Evolutionary conservation across 2,888 invertebrate genomes (phyloP).

Genomic region (Campoplex capitator): DNA sequence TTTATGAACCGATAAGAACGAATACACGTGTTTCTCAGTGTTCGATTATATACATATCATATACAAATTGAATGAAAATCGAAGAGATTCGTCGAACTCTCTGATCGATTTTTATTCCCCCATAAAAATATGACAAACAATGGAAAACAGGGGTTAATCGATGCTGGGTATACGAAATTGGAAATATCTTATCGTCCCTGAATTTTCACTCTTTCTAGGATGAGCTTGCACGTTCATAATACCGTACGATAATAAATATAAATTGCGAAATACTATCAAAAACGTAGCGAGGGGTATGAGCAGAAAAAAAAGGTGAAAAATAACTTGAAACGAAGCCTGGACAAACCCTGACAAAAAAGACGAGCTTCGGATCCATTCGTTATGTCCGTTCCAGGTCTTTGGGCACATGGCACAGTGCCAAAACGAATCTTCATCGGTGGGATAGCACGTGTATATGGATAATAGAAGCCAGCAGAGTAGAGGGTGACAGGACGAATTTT

Average conservation of each 20-base stretch:
- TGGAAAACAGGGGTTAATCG: background rate
- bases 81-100: background rate
- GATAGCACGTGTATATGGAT: constrained; percentile 24
- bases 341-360: background rate
- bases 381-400: constrained; percentile 13
- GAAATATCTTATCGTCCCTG: background rate
- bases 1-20: no score
- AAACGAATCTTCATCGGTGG: constrained; percentile 39
- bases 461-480: constrained; percentile 2
- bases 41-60: no score
- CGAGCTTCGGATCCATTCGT: constrained; percentile 34
- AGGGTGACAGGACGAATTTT: constrained; percentile 13
- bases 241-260: background rate
- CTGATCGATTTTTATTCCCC: background rate
- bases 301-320: constrained; percentile 12
- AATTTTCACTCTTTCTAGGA: background rate
- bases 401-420: constrained; percentile 48
- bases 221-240: background rate
- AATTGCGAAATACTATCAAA: background rate
- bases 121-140: background rate
- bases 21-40: no score
- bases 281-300: background rate
- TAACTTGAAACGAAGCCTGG: background rate
- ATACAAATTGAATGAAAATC: no score
- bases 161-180: background rate